Evolutionary conservation across 1,140 invertebrate species (phyloP).

Genomic region (Micrasema minimum): DNA sequence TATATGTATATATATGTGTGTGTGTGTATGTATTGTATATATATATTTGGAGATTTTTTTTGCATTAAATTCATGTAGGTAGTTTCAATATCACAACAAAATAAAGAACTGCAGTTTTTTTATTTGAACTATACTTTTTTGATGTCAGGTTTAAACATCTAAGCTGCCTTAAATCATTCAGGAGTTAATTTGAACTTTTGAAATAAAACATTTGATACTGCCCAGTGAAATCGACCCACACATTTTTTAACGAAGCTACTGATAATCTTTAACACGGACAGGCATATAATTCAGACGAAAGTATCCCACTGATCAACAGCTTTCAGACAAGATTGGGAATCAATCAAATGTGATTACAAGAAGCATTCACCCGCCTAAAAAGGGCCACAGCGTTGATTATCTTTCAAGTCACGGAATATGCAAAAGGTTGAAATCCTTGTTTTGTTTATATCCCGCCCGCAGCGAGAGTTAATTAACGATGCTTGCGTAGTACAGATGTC

Average conservation of each 20-base stretch:
- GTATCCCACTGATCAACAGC: background rate
- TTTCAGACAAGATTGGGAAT: background rate
- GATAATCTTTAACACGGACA: background rate
- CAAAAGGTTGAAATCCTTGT: background rate
- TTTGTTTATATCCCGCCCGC: slow-evolving; percentile 8
- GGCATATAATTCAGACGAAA: slow-evolving; percentile 9
- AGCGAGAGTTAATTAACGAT: slow-evolving; percentile 24
- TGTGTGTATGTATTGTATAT: too few species aligned
- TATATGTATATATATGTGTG: too few species aligned
- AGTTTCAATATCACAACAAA: too few species aligned
- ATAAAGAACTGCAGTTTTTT: too few species aligned
- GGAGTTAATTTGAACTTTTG: too few species aligned
- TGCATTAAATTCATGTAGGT: too few species aligned
- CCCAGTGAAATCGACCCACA: background rate
- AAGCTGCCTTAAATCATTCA: too few species aligned
- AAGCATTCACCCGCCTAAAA: background rate
- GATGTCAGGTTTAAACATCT: too few species aligned
- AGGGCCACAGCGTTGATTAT: too few species aligned
- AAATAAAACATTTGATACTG: too few species aligned
- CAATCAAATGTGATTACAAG: background rate
- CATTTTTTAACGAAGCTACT: slow-evolving; percentile 17
- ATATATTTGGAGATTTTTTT: too few species aligned
- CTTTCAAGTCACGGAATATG: background rate
- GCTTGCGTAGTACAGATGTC: background rate
- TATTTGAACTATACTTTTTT: too few species aligned